phyloP scores from a whole-genome alignment of 2,797 vertebrate species.

The Sebastes iracundus region DNA sequence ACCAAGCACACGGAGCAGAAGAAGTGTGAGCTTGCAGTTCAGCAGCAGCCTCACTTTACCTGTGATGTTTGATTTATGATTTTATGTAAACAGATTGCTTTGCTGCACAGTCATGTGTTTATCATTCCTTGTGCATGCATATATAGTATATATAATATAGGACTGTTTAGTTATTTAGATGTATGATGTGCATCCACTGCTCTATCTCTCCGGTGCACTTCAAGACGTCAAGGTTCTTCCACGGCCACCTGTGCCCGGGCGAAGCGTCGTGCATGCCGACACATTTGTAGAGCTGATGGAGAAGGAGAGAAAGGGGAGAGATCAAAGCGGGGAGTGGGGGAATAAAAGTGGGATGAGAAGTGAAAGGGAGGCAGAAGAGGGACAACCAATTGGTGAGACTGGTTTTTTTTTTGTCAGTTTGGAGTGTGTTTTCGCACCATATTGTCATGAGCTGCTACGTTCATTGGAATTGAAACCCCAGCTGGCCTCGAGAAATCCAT shows the following conservation, averaged over 20 bases:
- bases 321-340: constrained; percentile 5
- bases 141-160: not conserved
- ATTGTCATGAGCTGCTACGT: constrained; percentile 14
- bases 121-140: not conserved
- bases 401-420: constrained; percentile 8
- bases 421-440: not conserved
- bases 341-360: constrained; percentile 1
- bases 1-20: constrained; percentile 11
- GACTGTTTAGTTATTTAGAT: constrained; percentile 32
- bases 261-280: constrained; percentile 8
- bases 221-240: constrained; percentile 18
- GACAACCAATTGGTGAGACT: constrained; percentile 2
- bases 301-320: not conserved
- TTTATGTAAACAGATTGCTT: constrained; percentile 4
- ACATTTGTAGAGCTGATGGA: constrained; percentile 10
- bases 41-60: constrained; percentile 6
- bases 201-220: not conserved
- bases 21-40: not conserved
- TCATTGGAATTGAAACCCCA: constrained; percentile 55
- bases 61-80: constrained; percentile 24
- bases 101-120: constrained; percentile 2
- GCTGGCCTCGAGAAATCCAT: constrained; percentile 45
- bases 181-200: constrained; percentile 19
- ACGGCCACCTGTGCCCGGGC: not conserved
- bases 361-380: constrained; percentile 8